phyloP scores from a whole-genome alignment of 2,797 vertebrate genomes.

The Cyprinodon diabolis region DNA sequence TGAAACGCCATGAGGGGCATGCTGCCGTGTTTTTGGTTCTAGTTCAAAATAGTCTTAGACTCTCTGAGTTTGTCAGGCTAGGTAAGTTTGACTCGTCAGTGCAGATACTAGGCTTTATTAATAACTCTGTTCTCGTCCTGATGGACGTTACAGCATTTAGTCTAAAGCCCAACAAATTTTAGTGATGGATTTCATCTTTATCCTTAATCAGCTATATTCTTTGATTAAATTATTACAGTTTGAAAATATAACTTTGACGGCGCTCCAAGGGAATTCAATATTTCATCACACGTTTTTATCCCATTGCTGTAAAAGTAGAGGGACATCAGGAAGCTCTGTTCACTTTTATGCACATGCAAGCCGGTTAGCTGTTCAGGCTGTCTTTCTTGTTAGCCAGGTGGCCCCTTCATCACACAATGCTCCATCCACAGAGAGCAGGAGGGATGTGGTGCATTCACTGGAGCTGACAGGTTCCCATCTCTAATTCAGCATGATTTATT shows the following conservation, averaged over 20 bases:
- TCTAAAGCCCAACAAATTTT: slow-evolving; percentile 31
- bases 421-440: slow-evolving; percentile 34
- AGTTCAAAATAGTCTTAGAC: slow-evolving; percentile 33
- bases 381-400: slow-evolving; percentile 27
- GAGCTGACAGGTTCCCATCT: slow-evolving; percentile 65
- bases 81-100: slow-evolving; percentile 48
- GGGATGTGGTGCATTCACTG: slow-evolving; percentile 41
- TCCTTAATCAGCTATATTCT: slow-evolving; percentile 9
- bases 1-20: not conserved
- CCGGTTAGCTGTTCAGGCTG: slow-evolving; percentile 40
- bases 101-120: slow-evolving; percentile 40
- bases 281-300: slow-evolving; percentile 10
- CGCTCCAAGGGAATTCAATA: slow-evolving; percentile 15
- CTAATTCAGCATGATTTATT: slow-evolving; percentile 75
- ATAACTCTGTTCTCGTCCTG: slow-evolving; percentile 32
- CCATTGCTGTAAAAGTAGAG: slow-evolving; percentile 7
- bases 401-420: slow-evolving; percentile 22
- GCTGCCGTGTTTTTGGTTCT: slow-evolving; percentile 28
- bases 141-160: slow-evolving; percentile 33
- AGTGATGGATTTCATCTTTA: slow-evolving; percentile 26
- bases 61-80: slow-evolving; percentile 28
- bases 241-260: not conserved
- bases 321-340: slow-evolving; percentile 15
- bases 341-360: slow-evolving; percentile 29
- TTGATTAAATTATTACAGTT: slow-evolving; percentile 14